A percentile compares a stretch with the other conserved stretches of the same genome.
Evolutionary conservation across 2,113 vertebrate genomes (phyloP).

Genomic region (Lagopus muta): DNA sequence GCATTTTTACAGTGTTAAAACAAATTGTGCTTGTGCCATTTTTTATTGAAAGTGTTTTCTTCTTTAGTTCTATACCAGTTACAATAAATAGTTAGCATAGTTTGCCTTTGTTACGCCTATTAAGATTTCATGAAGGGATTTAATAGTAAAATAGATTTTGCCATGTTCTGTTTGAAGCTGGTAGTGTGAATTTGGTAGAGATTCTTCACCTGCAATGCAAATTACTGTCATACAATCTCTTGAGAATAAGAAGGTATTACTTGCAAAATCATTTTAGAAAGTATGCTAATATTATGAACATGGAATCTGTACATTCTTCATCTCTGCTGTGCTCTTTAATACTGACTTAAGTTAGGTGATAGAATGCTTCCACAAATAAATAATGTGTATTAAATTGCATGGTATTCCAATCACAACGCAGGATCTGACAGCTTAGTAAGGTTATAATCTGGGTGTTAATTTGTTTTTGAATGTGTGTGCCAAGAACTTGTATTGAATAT

Average conservation of each 20-base stretch:
- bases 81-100: not conserved
- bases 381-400: not conserved
- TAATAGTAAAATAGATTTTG: not conserved
- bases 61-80: not conserved
- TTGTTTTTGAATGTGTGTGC: not conserved
- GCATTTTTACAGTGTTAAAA: conserved; percentile 2
- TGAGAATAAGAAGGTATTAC: not conserved
- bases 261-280: not conserved
- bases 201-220: not conserved
- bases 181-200: not conserved
- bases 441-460: not conserved
- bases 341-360: not conserved
- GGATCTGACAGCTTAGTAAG: not conserved
- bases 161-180: not conserved
- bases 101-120: not conserved
- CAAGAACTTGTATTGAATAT: not conserved
- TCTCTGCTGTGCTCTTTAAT: not conserved
- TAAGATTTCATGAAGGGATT: not conserved
- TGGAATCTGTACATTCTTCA: not conserved
- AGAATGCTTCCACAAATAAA: not conserved
- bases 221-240: not conserved
- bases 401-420: not conserved
- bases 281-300: not conserved
- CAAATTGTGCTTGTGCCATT: not conserved
- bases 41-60: conserved; percentile 18